Evolutionary conservation across 1,140 invertebrate genomes (phyloP).

Genomic region (Cyclargus thomasi): DNA sequence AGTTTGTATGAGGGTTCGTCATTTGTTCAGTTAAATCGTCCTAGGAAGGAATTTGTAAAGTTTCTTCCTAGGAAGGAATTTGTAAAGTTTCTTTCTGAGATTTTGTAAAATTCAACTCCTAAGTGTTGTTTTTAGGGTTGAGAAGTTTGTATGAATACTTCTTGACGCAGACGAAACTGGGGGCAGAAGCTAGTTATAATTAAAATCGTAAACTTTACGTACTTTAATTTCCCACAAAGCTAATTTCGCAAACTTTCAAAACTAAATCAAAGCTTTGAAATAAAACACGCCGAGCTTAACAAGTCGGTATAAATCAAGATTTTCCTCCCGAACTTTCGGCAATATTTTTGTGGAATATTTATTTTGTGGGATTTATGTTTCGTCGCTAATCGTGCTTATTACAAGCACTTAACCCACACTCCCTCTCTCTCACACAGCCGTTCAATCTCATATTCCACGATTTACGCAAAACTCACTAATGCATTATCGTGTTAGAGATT

Average conservation of each 20-base stretch:
- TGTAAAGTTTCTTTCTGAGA: no score
- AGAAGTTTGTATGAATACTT: no score
- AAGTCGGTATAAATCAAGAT: constrained; percentile 36
- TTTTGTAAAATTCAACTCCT: no score
- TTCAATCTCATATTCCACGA: background rate
- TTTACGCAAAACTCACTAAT: background rate
- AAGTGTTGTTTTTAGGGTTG: no score
- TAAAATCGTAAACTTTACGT: no score
- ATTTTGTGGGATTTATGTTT: constrained; percentile 19
- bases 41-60: no score
- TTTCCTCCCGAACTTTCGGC: constrained; percentile 25
- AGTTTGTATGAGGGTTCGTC: no score
- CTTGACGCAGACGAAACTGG: no score
- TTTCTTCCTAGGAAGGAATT: no score
- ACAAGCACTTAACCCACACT: constrained; percentile 7
- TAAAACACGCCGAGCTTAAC: constrained; percentile 21
- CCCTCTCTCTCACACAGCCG: no score
- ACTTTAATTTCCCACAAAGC: background rate
- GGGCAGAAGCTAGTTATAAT: no score
- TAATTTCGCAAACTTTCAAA: background rate
- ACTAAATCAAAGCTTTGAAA: constrained; percentile 3
- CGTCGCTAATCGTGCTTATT: constrained; percentile 15
- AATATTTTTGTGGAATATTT: constrained; percentile 28
- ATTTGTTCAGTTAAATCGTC: no score
- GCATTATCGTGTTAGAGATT: constrained; percentile 1